These are phyloP conservation scores for Onychorhynchus coronatus DNA, from an alignment of 2,113 vertebrate genomes.

Conservation along the genomic window DNA sequence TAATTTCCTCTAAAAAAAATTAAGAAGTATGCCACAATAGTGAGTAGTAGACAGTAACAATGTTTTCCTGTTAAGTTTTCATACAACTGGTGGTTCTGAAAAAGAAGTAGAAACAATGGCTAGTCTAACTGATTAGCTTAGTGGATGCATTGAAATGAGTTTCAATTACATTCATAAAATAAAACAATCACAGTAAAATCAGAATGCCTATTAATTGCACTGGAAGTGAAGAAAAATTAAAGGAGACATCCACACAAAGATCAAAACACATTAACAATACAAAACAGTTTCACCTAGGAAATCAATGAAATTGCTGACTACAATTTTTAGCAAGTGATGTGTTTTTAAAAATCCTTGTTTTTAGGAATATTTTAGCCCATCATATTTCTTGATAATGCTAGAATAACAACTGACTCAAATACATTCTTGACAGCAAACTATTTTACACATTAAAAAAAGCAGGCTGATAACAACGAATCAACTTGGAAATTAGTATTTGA, in stretches of 20 bases:
- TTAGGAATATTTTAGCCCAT: background rate
- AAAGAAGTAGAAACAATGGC: background rate
- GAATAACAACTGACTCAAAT: background rate
- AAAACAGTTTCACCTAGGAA: background rate
- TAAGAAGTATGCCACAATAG: background rate
- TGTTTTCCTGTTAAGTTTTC: background rate
- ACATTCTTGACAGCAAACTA: background rate
- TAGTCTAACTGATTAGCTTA: background rate
- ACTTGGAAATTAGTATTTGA: background rate
- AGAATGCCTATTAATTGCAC: background rate
- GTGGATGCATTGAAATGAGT: background rate
- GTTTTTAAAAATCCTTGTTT: background rate
- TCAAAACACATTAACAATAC: background rate
- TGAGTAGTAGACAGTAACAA: background rate
- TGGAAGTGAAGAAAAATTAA: background rate
- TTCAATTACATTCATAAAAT: background rate
- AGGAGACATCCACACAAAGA: conserved; percentile 9
- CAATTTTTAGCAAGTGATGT: background rate
- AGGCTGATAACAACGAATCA: background rate
- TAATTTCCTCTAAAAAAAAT: background rate
- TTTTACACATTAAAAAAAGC: background rate
- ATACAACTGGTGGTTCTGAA: conserved; percentile 60
- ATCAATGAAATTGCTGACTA: background rate
- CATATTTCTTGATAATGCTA: background rate
- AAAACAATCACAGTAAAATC: background rate